Conservation (phyloP, 2,113 vertebrate genomes). For the Gnathonemus longibarbis region DNA sequence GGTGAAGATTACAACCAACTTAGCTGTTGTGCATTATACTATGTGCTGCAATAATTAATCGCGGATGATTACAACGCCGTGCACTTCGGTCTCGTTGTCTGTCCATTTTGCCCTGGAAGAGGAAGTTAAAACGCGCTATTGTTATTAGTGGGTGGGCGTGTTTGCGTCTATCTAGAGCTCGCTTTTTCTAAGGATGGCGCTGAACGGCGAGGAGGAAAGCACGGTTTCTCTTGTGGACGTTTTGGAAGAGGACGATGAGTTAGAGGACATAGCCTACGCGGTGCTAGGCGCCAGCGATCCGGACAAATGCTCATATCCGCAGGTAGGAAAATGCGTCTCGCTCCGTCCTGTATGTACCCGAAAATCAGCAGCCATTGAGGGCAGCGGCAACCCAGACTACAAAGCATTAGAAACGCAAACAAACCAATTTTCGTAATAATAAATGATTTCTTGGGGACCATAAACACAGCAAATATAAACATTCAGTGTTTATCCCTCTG, state of each 20-base stretch:
- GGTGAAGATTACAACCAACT: neutral
- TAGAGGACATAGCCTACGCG: constrained; percentile 85
- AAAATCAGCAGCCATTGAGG: neutral
- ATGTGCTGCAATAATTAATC: neutral
- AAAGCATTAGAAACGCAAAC: neutral
- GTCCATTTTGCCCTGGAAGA: constrained; percentile 23
- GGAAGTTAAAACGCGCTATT: constrained; percentile 21
- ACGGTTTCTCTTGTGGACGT: constrained; percentile 87
- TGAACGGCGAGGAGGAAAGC: constrained; percentile 56
- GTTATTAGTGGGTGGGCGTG: neutral
- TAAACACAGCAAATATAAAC: neutral
- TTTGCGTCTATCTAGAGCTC: constrained; percentile 6
- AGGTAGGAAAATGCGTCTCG: constrained; percentile 52
- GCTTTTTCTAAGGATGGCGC: constrained; percentile 38
- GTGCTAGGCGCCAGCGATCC: constrained; percentile 85
- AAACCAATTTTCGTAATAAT: neutral
- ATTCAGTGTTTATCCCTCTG: neutral
- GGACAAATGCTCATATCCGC: constrained; percentile 82
- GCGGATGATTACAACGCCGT: neutral
- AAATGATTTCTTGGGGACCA: neutral
- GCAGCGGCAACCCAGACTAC: neutral
- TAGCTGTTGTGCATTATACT: neutral
- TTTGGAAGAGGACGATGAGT: constrained; percentile 77
- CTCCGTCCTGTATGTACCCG: neutral
- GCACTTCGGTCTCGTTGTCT: neutral